Conservation (phyloP, 2,888 invertebrate genomes). For the Drosophila mettleri region DNA sequence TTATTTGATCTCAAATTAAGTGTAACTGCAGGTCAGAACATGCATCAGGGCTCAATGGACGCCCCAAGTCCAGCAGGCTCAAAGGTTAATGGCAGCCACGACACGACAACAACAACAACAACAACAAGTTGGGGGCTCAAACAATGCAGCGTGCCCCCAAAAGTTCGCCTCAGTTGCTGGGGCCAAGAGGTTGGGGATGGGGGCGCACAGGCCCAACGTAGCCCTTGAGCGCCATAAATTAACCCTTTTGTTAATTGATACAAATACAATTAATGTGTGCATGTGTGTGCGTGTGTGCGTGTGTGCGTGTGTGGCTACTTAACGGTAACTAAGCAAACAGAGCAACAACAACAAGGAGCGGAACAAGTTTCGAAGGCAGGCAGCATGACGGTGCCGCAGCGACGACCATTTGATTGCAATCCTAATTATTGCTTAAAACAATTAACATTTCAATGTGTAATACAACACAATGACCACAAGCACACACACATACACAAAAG, state of each 20-base stretch:
- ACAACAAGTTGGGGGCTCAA: constrained; percentile 48
- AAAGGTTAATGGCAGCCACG: constrained; percentile 66
- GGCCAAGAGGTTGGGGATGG: background rate
- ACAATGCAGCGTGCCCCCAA: constrained; percentile 57
- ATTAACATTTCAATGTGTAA: constrained; percentile 81
- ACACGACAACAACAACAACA: constrained; percentile 29
- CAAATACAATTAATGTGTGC: constrained; percentile 82
- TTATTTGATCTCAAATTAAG: constrained; percentile 53
- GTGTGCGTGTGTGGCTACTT: constrained; percentile 59
- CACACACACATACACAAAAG: constrained; percentile 31
- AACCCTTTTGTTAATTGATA: constrained; percentile 85
- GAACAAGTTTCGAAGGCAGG: constrained; percentile 36
- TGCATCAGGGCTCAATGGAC: constrained; percentile 39
- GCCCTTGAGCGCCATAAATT: constrained; percentile 83
- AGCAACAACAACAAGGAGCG: constrained; percentile 42
- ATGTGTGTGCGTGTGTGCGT: constrained; percentile 34
- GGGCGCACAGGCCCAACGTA: constrained; percentile 15
- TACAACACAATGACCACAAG: constrained; percentile 63
- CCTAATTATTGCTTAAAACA: constrained; percentile 80
- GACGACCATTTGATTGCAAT: constrained; percentile 75
- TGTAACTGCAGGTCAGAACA: constrained; percentile 76
- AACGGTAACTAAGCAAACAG: constrained; percentile 80
- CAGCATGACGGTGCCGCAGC: constrained; percentile 46
- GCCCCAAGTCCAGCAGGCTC: constrained; percentile 7
- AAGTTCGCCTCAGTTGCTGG: constrained; percentile 15